Base-by-base conservation (phyloP, 2,113 vertebrate genomes). In the Sula dactylatra region DNA sequence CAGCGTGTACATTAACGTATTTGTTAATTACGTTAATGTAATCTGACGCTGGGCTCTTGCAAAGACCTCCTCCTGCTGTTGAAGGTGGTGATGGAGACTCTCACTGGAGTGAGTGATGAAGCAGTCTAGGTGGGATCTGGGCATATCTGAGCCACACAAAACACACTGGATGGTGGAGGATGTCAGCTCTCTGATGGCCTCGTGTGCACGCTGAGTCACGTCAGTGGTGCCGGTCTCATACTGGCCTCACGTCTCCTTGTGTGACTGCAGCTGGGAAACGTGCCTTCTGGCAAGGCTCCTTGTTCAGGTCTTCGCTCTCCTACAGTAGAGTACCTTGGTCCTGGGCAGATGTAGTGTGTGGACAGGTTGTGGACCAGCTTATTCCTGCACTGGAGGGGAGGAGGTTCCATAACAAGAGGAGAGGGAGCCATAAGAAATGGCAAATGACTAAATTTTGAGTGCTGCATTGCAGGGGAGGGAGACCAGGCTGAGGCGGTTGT, bases 171-270 rank as follows among this genome's bases (percentile, higher is more conserved):
- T 44, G 26, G 47, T 31, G 22, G 38, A 58, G 58, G 10, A 42
- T 44, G 16, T 47, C 42, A 47, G 36, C 34, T 80, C 19, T 45
- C 16, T 38, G 52, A 62, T 44, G 18, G 9, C 73, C 58, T 52
- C 1, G 0, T 34, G 29, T 45, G 32, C 1, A 1, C 16, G n/a
- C 0, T 6, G 5, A 36, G 26, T 86, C n/a, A 20, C 0, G 0
- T 19, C 26, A 14, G 61, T 44, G 54, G 7, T 58, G 52, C 10
- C 71, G 52, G 42, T n/a, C 22, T 71, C 52, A 31, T 22, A 6
- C 16, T 71, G 47, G 36, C 52, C 67, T 84, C 31, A 8, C 2
- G 3, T 61, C 4, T 3, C 16, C 16, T 45, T 73, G 34, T 0
- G 2, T 73, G 74, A 16, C 29, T 59, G 38, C 31, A 66, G 36